Evolutionary conservation across 2,113 vertebrate genomes (phyloP), one percentile per base, ranked within the genome.

Genomic region (Furnarius figulus): DNA sequence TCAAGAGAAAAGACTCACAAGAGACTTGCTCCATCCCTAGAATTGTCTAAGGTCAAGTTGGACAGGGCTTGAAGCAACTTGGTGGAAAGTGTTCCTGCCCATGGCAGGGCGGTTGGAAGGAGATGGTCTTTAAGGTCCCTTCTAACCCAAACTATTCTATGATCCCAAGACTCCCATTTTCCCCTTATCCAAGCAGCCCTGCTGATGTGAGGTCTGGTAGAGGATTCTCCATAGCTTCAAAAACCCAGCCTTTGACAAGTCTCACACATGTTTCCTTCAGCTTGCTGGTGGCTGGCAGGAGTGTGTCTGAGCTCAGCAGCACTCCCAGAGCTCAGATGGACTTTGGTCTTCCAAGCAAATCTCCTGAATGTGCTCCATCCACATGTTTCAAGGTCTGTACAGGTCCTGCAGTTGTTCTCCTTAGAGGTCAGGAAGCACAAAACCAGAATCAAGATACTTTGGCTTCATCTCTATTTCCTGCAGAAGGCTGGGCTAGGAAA

Each of bases 391-490:
- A 59, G 47, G 47, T 65, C 66, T 67, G 24, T 58, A 37, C 6
- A 22, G 50, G n/a, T 89, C 73, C 53, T 23, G 50, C 24, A 35
- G 56, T 44, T 85, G 30, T 56, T 93, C 70, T 89, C 18, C 47
- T 85, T 40, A 68, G 74, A 87, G 58, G 78, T 90, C 78, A 87
- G 62, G 78, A 91, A 93, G 66, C 62, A 82, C 52, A 56, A 82
- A 95, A 96, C 2, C 53, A 79, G 85, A 82, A 79, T 68, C 71
- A 72, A 92, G 78, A 63, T 65, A 9, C 83, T 93, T 91, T 96
- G 87, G 82, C 78, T 95, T 82, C 16, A 2, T 87, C 73, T 92
- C 56, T 31, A 25, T 94, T 96, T 95, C 90, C 96, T 97, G 81
- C 87, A 66, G 95, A 95, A 93, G 78, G 53, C 78, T 5, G 14